Conservation (phyloP, 1,140 invertebrate species). For the Calephelis virginiensis region DNA sequence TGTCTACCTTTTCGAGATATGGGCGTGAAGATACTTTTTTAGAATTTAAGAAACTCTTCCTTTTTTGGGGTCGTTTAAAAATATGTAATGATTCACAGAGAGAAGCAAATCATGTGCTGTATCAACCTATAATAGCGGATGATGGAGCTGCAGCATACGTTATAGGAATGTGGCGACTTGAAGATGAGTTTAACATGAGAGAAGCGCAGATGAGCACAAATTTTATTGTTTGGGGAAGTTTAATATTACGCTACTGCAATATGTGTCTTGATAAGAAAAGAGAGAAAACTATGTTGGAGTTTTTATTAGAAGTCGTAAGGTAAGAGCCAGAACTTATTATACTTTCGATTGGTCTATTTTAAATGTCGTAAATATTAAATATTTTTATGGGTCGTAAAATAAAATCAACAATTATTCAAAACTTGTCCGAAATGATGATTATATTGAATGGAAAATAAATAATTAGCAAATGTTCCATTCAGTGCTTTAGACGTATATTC, state of each 20-base stretch:
- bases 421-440: too few relatives aligned
- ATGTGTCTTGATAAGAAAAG: constrained; percentile 45
- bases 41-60: too few relatives aligned
- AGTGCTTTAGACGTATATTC: too few relatives aligned
- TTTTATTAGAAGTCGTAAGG: constrained; percentile 57
- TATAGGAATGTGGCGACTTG: constrained; percentile 51
- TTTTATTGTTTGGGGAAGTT: constrained; percentile 46
- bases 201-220: constrained; percentile 45
- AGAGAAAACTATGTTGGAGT: constrained; percentile 52
- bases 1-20: too few relatives aligned
- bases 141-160: constrained; percentile 46
- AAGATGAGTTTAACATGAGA: constrained; percentile 33
- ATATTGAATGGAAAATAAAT: too few relatives aligned
- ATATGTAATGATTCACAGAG: constrained; percentile 33
- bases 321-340: constrained; percentile 34
- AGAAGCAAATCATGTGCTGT: constrained; percentile 44
- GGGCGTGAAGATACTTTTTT: too few relatives aligned
- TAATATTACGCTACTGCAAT: constrained; percentile 46
- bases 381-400: too few relatives aligned
- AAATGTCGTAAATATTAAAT: too few relatives aligned
- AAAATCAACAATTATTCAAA: too few relatives aligned
- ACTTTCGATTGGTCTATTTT: background rate
- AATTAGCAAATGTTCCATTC: too few relatives aligned
- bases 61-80: too few relatives aligned
- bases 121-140: constrained; percentile 41